phyloP scores from a whole-genome alignment of 2,797 vertebrate species.

The Acanthornis magna region DNA sequence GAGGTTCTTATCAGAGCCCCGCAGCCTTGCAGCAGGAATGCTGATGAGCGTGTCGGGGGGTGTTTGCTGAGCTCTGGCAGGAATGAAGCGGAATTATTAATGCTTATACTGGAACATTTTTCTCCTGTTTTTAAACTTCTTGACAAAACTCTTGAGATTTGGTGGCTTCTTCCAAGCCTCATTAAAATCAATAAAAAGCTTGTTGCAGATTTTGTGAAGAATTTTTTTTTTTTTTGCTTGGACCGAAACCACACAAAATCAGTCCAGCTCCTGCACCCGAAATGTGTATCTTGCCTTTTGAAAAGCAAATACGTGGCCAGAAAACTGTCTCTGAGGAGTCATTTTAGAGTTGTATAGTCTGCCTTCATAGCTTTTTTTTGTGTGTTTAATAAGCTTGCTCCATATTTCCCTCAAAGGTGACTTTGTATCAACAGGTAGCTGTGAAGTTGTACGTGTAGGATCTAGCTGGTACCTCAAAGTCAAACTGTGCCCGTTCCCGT shows the following conservation, averaged over 20 bases:
- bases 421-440: neutral
- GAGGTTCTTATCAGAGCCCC: slow-evolving; percentile 62
- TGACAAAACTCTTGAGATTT: neutral
- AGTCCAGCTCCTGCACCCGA: neutral
- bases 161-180: neutral
- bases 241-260: neutral
- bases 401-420: neutral
- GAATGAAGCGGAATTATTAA: neutral
- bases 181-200: slow-evolving; percentile 10
- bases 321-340: neutral
- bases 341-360: neutral
- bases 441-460: neutral
- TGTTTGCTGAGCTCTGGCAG: neutral
- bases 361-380: neutral
- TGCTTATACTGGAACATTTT: neutral
- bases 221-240: neutral
- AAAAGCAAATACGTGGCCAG: neutral
- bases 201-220: neutral
- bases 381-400: neutral
- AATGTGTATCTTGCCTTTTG: neutral
- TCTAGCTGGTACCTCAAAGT: neutral
- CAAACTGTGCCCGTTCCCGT: neutral
- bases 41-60: neutral
- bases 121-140: neutral
- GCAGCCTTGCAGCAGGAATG: slow-evolving; percentile 48